Evolutionary conservation across 2,113 vertebrate genomes (phyloP).

Genomic region (Dicerorhinus sumatrensis): DNA sequence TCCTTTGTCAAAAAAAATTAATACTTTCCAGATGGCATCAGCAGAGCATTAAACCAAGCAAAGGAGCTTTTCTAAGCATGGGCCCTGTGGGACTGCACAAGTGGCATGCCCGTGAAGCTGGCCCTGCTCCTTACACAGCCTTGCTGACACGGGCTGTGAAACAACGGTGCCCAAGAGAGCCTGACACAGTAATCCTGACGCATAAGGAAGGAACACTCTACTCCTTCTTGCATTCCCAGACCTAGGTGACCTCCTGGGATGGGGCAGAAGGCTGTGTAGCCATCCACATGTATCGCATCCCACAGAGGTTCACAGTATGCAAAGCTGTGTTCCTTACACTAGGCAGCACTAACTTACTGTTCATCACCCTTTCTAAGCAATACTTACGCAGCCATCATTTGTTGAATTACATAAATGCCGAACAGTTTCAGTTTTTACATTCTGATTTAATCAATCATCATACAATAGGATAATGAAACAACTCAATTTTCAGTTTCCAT

Average conservation of each 20-base stretch:
- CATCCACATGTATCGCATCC: neutral
- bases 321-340: neutral
- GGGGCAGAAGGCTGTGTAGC: too few species aligned
- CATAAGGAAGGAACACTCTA: neutral
- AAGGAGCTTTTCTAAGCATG: accelerated
- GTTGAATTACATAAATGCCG: neutral
- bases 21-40: neutral
- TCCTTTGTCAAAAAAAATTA: neutral
- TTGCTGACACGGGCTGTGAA: neutral
- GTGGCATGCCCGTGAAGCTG: neutral
- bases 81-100: too few species aligned
- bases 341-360: neutral
- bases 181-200: accelerated
- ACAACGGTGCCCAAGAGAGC: neutral
- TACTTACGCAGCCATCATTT: neutral
- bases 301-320: accelerated
- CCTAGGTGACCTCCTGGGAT: neutral
- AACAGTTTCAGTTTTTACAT: neutral
- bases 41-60: neutral
- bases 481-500: neutral
- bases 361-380: neutral
- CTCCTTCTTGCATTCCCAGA: neutral
- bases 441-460: neutral
- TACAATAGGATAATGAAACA: neutral
- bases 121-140: accelerated